Evolutionary conservation across 2,888 invertebrate species (phyloP).

Genomic region (Rugalucina vietnamica): DNA sequence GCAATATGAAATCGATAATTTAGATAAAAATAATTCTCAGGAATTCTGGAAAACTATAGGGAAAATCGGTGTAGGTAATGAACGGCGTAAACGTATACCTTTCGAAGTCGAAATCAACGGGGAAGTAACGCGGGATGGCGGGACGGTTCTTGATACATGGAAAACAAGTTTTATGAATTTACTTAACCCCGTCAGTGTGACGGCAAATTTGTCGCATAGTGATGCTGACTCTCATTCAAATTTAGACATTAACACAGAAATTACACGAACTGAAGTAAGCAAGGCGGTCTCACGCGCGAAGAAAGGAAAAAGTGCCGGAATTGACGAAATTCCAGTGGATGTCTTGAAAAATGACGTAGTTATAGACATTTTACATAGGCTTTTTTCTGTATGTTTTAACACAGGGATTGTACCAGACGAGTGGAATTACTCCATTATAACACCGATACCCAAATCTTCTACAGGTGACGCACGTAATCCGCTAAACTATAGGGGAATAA

Average conservation of each 20-base stretch:
- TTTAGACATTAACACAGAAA: neutral
- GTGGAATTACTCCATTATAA: slow-evolving; percentile 25
- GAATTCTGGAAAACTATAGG: slow-evolving; percentile 12
- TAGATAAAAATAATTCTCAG: neutral
- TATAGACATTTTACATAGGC: slow-evolving; percentile 5
- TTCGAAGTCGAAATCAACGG: neutral
- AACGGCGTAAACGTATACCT: neutral
- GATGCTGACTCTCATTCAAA: neutral
- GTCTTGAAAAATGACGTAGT: neutral
- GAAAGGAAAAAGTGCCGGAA: neutral
- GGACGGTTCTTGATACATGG: neutral
- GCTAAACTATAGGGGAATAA: slow-evolving; percentile 22
- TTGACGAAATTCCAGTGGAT: neutral
- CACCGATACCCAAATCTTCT: slow-evolving; percentile 28
- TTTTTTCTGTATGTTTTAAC: slow-evolving; percentile 39
- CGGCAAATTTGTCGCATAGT: neutral
- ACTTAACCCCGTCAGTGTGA: neutral
- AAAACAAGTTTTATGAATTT: neutral
- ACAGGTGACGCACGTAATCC: slow-evolving; percentile 22
- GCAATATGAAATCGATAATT: neutral
- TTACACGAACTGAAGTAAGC: neutral
- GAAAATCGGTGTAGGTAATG: neutral
- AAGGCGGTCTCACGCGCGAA: neutral
- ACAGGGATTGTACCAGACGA: slow-evolving; percentile 16
- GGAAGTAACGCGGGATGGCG: neutral